Base-by-base conservation (phyloP, 2,113 vertebrate species). In the Cichladusa arquata region DNA sequence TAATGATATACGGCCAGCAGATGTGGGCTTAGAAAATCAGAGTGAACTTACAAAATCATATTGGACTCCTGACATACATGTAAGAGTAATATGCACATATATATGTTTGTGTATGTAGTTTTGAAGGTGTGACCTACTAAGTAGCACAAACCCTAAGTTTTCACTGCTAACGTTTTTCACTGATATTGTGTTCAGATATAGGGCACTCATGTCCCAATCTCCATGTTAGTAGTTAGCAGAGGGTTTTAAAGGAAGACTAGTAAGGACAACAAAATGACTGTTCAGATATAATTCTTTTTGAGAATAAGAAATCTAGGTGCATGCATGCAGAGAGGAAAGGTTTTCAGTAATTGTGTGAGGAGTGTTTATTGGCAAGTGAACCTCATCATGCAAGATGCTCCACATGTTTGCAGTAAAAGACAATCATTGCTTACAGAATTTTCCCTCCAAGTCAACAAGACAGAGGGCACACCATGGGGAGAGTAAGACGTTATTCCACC, bases 171-270 rank as follows among this genome's bases (percentile, higher is more conserved):
- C 1, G 3, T 65, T 77, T 85, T 85, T 22, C 17, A 64, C 5
- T 36, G 16, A 15, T 78, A 2, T 1, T 71, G 14, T 26, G 18
- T 61, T 70, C 57, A 65, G 44, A 84, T 62, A 31, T 16, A 47
- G 12, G 4, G 18, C 0, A 0, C 40, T 88, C 18, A 22, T 9
- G 5, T 70, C 50, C 19, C 50, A 69, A 24, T 29, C 8, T 79
- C 44, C 29, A 6, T 6, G 16, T 16, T 34, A n/a, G 44, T 17
- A 48, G 7, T 2, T 64, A 17, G 16, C 33, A 84, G 34, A 54
- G 38, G 4, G 12, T 33, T 91, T 92, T 74, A 58, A 60, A 94
- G 57, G 61, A 64, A 74, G 33, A 29, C 5, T 29, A 20, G 29
- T 18, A 70, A 70, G 23, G 11, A 38, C 5, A 67, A 22, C 24